These are phyloP conservation scores for Varecia variegata DNA, from an alignment of 2,797 vertebrate genomes.

Conservation along the genomic window DNA sequence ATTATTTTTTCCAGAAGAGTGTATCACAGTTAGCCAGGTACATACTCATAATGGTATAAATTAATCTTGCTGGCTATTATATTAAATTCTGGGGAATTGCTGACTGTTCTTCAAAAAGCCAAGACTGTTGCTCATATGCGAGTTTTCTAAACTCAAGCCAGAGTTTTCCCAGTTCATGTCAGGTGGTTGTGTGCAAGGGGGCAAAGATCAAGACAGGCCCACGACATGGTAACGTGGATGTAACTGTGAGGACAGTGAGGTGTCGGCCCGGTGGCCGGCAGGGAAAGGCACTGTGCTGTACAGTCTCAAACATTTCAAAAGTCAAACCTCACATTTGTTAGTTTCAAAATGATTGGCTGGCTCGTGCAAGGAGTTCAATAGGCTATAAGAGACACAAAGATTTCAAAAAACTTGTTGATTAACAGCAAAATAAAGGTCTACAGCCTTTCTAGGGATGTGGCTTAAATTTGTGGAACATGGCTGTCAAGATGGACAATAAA, in stretches of 20 bases:
- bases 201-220: not conserved
- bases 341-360: not conserved
- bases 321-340: not conserved
- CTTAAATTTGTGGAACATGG: not conserved
- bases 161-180: not conserved
- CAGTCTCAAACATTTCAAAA: not conserved
- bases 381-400: not conserved
- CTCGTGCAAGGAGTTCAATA: not conserved
- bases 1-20: conserved; percentile 12
- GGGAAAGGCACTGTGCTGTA: not conserved
- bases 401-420: not conserved
- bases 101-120: conserved; percentile 31
- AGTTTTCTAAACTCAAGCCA: conserved; percentile 44
- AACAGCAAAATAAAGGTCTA: not conserved
- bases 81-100: conserved; percentile 26
- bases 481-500: not conserved
- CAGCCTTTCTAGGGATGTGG: not conserved
- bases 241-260: too few relatives aligned
- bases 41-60: not conserved
- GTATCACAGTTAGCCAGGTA: not conserved
- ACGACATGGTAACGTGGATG: not conserved
- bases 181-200: not conserved
- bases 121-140: conserved; percentile 20
- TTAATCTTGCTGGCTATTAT: conserved; percentile 3
- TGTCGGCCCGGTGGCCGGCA: not conserved